Evolutionary conservation across 1,140 invertebrate species (phyloP).

Genomic region (Calycopis cecrops): DNA sequence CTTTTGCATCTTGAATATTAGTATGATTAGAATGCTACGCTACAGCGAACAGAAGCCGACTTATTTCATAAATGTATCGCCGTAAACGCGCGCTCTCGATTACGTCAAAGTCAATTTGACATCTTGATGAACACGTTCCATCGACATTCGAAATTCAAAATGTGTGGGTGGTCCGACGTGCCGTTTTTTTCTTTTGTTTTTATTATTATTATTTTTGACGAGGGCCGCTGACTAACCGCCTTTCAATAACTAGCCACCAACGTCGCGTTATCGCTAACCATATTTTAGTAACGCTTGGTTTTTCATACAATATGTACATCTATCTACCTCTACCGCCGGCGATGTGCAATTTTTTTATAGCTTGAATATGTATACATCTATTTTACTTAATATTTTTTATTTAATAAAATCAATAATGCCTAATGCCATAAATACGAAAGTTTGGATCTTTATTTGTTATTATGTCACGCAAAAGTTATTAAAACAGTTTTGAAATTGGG

Average conservation of each 20-base stretch:
- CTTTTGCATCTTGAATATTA: too few relatives aligned
- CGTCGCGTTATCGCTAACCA: constrained; percentile 49
- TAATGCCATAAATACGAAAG: neutral
- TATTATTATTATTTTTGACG: constrained; percentile 42
- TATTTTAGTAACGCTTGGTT: constrained; percentile 29
- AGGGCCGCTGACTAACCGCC: constrained; percentile 60
- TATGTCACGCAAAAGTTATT: neutral
- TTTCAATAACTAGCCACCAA: constrained; percentile 61
- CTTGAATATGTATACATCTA: too few relatives aligned
- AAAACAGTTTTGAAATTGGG: neutral
- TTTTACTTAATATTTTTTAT: too few relatives aligned
- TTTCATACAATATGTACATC: too few relatives aligned
- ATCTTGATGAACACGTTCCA: constrained; percentile 68
- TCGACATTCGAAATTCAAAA: constrained; percentile 60
- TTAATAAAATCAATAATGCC: too few relatives aligned
- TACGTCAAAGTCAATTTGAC: constrained; percentile 71
- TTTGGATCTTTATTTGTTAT: neutral
- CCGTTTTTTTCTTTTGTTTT: constrained; percentile 53
- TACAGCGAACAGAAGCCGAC: constrained; percentile 41
- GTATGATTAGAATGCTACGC: too few relatives aligned
- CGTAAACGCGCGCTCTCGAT: constrained; percentile 54
- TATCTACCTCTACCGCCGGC: too few relatives aligned
- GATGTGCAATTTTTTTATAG: too few relatives aligned
- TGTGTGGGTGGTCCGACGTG: constrained; percentile 62
- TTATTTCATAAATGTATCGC: constrained; percentile 38